Evolutionary conservation across 30 jellyfish, hydroid and myxozoan species (phyloP).

Genomic region (Mastigias papua): DNA sequence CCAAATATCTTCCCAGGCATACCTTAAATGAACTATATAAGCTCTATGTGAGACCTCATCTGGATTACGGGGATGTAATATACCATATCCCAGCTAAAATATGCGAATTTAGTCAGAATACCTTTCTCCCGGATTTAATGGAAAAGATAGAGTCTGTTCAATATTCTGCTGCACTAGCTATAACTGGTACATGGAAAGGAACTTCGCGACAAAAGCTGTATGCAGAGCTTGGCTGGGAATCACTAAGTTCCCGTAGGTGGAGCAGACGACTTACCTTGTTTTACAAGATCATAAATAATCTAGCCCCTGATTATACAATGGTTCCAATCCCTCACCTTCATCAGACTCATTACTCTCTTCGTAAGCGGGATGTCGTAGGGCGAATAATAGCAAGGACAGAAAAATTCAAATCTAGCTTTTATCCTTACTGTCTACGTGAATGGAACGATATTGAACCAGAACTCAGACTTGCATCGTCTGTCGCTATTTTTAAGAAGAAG

Average conservation of each 20-base stretch:
- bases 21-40: constrained; percentile 20
- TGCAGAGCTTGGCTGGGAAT: constrained; percentile 72
- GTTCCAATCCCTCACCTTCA: constrained; percentile 61
- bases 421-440: constrained; percentile 10
- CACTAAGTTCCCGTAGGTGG: constrained; percentile 48
- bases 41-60: constrained; percentile 58
- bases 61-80: constrained; percentile 39
- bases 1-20: constrained; percentile 46
- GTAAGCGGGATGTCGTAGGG: constrained; percentile 36
- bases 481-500: constrained; percentile 11
- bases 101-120: constrained; percentile 30
- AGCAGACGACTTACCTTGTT: constrained; percentile 41
- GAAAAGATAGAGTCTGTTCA: constrained; percentile 37
- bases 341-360: constrained; percentile 53
- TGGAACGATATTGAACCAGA: constrained; percentile 25
- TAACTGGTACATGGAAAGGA: constrained; percentile 65
- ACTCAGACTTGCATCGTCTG: constrained; percentile 19
- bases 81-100: constrained; percentile 29
- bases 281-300: constrained; percentile 50
- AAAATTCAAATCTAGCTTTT: constrained; percentile 14
- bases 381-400: constrained; percentile 19
- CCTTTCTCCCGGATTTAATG: constrained; percentile 18
- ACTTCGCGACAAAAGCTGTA: constrained; percentile 58
- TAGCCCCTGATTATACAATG: constrained; percentile 54
- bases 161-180: constrained; percentile 55